A percentile compares a stretch with the other conserved stretches of the same genome.
phyloP scores from a whole-genome alignment of 2,113 vertebrate species.

The Limanda limanda region DNA sequence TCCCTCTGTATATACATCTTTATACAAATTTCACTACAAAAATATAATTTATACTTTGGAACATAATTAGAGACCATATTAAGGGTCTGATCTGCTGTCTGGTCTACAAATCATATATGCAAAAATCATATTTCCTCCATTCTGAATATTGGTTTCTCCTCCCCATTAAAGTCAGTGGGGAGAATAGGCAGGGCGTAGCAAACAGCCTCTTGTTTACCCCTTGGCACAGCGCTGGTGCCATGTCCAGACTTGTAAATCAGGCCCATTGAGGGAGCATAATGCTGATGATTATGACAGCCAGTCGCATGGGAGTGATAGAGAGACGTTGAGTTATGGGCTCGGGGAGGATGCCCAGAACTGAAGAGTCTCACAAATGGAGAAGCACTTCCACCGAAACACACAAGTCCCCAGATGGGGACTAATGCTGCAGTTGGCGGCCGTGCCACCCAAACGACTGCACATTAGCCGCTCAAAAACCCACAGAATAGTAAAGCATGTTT shows the following conservation, averaged over 20 bases:
- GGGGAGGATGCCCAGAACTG: slow-evolving; percentile 75
- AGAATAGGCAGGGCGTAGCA: slow-evolving; percentile 43
- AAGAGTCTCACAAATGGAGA: slow-evolving; percentile 73
- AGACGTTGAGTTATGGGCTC: slow-evolving; percentile 69
- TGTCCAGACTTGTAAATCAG: slow-evolving; percentile 80
- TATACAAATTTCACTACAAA: background rate
- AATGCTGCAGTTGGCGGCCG: slow-evolving; percentile 67
- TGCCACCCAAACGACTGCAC: slow-evolving; percentile 53
- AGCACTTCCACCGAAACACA: slow-evolving; percentile 66
- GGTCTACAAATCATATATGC: slow-evolving; percentile 39
- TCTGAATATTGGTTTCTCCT: slow-evolving; percentile 37
- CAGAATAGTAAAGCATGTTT: slow-evolving; percentile 47
- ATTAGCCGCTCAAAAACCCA: slow-evolving; percentile 55
- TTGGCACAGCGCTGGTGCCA: slow-evolving; percentile 48
- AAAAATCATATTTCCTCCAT: slow-evolving; percentile 19
- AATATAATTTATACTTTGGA: background rate
- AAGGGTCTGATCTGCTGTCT: slow-evolving; percentile 5
- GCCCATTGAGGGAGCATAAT: slow-evolving; percentile 76
- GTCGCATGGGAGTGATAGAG: slow-evolving; percentile 73
- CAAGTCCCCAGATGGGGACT: slow-evolving; percentile 71
- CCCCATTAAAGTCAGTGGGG: slow-evolving; percentile 42
- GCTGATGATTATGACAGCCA: slow-evolving; percentile 79
- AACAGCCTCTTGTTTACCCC: slow-evolving; percentile 65
- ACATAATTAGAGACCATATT: background rate
- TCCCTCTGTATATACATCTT: background rate